Base-by-base conservation (phyloP, 2,797 vertebrate species). In the Epinephelus awoara region DNA sequence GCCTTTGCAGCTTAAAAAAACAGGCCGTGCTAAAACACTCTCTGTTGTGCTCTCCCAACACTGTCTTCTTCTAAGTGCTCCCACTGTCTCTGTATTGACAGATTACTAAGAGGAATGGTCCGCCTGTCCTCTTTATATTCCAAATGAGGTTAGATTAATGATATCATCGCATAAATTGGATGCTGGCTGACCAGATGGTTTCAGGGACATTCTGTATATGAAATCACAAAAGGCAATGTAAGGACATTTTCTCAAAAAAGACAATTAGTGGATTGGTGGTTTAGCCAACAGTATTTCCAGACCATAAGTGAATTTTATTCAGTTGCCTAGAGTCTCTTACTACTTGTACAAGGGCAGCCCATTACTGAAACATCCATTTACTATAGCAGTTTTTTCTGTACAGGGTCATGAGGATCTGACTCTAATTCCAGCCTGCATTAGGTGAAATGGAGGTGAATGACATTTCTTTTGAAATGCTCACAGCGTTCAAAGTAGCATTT, bases 11-110 rank as follows among this genome's bases (percentile, higher is more conserved):
- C 40, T 12, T 71, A 38, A 42, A 80, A 80, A 64, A 64, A 77
- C 62, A 72, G 61, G 23, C 46, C 64, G 29, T 44, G 51, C 34
- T 59, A 66, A 57, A 78, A n/a, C 52, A 52, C 56, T 71, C 70
- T 73, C 61, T 63, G 55, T 75, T 77, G 69, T 88, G 69, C 46
- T 70, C 67, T 68, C 34, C 52, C 51, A 62, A 59, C 27, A 56
- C 61, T 51, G 80, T 79, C 75, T 82, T 55, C 55, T 27, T 70
- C 63, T 83, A 84, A 90, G 85, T 84, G 82, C 84, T 85, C 54
- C 65, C 25, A 47, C 67, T 77, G 63, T 67, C 79, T 88, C 71
- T 68, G 21, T 77, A 77, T 75, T 84, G 85, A 86, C 62, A 42
- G 68, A 85, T 84, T 63, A 72, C 72, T 46, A 23, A 59, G 44